phyloP scores from a whole-genome alignment of 2,797 vertebrate genomes.

The Psittacula derbiana region DNA sequence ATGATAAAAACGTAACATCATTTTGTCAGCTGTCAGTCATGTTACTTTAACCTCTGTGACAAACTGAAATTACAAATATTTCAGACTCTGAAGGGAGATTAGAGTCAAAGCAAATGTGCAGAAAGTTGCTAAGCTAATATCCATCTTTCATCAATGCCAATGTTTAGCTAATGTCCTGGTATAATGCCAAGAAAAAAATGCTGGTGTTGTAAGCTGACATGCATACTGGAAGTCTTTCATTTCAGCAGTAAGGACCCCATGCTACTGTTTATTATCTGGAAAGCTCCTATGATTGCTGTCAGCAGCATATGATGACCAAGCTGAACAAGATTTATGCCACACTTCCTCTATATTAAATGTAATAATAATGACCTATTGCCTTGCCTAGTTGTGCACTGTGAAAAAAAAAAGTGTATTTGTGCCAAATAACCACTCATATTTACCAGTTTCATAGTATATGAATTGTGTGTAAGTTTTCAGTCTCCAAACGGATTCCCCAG shows the following conservation, averaged over 20 bases:
- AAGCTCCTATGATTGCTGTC: neutral
- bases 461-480: neutral
- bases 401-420: neutral
- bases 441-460: neutral
- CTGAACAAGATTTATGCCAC: neutral
- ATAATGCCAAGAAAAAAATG: neutral
- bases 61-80: neutral
- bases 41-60: neutral
- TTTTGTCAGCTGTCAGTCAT: neutral
- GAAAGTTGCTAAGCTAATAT: neutral
- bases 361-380: neutral
- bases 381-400: neutral
- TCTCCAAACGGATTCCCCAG: neutral
- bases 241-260: neutral
- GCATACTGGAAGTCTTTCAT: neutral
- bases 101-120: neutral
- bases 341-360: neutral
- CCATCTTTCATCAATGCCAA: neutral
- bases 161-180: neutral
- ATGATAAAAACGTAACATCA: neutral
- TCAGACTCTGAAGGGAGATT: neutral
- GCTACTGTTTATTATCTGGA: neutral
- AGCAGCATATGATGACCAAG: neutral
- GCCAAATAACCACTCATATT: neutral
- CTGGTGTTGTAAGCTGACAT: neutral